A percentile compares a stretch with the other conserved stretches of the same genome.
Evolutionary conservation across 2,888 invertebrate species (phyloP).

Genomic region (Watsonalla cultraria): DNA sequence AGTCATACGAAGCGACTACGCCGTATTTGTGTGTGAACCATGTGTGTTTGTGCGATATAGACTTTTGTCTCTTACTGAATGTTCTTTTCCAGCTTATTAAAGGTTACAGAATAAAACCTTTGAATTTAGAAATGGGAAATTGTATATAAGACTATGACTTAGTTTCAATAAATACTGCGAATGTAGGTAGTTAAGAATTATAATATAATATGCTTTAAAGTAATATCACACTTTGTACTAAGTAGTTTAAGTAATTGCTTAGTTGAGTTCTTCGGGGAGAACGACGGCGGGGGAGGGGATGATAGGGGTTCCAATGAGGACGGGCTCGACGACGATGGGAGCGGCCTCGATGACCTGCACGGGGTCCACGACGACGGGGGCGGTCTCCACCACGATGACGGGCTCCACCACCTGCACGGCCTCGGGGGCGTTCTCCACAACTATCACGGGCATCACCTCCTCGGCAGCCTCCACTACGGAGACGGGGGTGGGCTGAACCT

Average conservation of each 20-base stretch:
- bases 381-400: constrained; percentile 3
- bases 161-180: no score
- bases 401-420: constrained; percentile 3
- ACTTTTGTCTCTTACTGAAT: no score
- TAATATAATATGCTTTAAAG: no score
- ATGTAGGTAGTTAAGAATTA: no score
- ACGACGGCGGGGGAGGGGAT: constrained; percentile 22
- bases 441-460: constrained; percentile 11
- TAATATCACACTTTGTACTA: no score
- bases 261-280: constrained; percentile 39
- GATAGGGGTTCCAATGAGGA: constrained; percentile 16
- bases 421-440: constrained; percentile 6
- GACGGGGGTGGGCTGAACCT: constrained; percentile 9
- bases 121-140: no score
- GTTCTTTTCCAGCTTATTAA: no score
- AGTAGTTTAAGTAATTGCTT: constrained; percentile 16
- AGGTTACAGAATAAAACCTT: no score
- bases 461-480: constrained; percentile 15
- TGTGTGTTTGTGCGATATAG: no score
- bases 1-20: no score
- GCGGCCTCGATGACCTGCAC: constrained; percentile 8
- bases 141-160: no score
- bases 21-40: no score
- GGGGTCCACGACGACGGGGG: constrained; percentile 3
- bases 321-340: constrained; percentile 11